Base-by-base conservation (phyloP, 2,888 invertebrate species). In the Lepidocyrtinus sp. region DNA sequence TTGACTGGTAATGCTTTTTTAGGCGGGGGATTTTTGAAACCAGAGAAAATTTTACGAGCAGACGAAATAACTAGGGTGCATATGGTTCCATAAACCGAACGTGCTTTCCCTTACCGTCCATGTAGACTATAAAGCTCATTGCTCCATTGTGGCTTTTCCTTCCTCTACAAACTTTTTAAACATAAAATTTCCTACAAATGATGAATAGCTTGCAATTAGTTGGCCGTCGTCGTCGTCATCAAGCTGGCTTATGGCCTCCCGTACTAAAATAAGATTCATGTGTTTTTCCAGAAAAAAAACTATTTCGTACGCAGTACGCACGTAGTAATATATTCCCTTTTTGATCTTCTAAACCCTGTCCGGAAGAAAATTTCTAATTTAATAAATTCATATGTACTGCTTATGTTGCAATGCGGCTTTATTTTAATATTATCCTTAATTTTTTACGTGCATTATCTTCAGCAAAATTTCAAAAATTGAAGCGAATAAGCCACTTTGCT, bases 121-220 rank as follows among this genome's bases (percentile, higher is more conserved):
- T 19, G 59, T 21, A 59, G 59, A 21, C n/a, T 15, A 21, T 5
- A 12, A 59, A 59, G 59, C 59, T 59, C 59, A 59, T 21, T 59
- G 59, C 59, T 59, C 59, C 17, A 50, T 12, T 59, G 59, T 50
- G 50, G 50, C 21, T 21, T 59, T 59, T 12, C 59, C 2, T 55
- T 55, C 22, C n/a, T 22, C 55, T 61, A 59, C n/a, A 70, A 70
- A 61, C 27, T 70, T 71, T 71, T 71, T 55, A 59, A 62, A 22
- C 71, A 71, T 71, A 71, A 59, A 59, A 59, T 59, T 59, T 15
- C 59, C 19, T 70, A 25, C 65, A 27, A 55, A 80, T 80, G 80
- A 80, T 80, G 75, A 80, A 80, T 80, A 71, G 80, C 80, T 75
- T 62, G 80, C 80, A 80, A 80, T 80, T 80, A 80, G 80, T 80